A percentile compares a stretch with the other conserved stretches of the same genome.
phyloP scores from a whole-genome alignment of 1,140 invertebrate genomes.

The Drosophila serrata region DNA sequence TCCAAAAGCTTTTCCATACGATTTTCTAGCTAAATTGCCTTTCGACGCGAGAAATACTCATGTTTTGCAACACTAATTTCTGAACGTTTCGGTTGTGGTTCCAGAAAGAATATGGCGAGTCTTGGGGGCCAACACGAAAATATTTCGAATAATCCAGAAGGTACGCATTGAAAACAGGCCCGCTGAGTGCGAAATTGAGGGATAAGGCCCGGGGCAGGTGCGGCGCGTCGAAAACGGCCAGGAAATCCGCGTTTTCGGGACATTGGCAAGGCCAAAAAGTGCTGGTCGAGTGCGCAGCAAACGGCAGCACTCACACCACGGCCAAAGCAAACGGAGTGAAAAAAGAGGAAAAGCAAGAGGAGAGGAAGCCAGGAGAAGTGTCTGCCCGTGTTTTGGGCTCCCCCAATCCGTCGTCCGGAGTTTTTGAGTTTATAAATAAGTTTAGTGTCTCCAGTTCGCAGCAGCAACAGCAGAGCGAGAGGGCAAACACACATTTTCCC shows the following conservation, averaged over 20 bases:
- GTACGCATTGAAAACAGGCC: constrained; percentile 68
- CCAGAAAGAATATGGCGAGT: constrained; percentile 72
- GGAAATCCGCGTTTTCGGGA: constrained; percentile 38
- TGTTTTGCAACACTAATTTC: too few species aligned
- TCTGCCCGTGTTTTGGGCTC: constrained; percentile 66
- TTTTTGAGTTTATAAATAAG: constrained; percentile 82
- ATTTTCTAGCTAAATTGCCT: too few species aligned
- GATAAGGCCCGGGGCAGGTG: constrained; percentile 9
- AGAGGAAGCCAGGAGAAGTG: constrained; percentile 70
- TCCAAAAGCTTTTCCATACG: too few species aligned
- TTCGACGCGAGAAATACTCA: too few species aligned
- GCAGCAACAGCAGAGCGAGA: constrained; percentile 26
- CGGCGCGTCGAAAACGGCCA: constrained; percentile 29
- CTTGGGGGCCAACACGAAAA: constrained; percentile 85
- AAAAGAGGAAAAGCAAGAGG: constrained; percentile 65
- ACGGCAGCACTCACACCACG: constrained; percentile 65
- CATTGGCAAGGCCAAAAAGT: constrained; percentile 49
- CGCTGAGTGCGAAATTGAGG: constrained; percentile 31
- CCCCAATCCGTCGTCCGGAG: constrained; percentile 61
- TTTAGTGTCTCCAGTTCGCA: constrained; percentile 65
- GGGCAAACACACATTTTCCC: constrained; percentile 60
- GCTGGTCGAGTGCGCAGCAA: constrained; percentile 75
- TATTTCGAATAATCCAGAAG: constrained; percentile 83
- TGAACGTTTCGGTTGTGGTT: too few species aligned
- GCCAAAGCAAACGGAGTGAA: constrained; percentile 74